Base-by-base conservation (phyloP, 2,113 vertebrate genomes). In the Brienomyrus brachyistius region DNA sequence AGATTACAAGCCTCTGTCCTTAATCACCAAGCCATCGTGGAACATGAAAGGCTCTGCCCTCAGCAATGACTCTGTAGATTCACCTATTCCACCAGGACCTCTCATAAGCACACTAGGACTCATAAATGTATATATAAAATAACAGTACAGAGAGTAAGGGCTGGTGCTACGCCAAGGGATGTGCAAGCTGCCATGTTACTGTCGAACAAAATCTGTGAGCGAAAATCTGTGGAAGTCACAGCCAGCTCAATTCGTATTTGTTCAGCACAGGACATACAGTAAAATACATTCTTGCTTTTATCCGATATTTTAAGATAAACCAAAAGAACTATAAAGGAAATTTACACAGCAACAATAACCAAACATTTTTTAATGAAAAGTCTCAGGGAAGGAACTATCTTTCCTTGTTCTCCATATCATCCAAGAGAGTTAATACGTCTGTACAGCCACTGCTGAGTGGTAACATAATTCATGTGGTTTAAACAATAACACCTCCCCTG, bases 131-230 rank as follows among this genome's bases (percentile, higher is more conserved):
- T 74, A 31, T 11, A 82, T 82, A 15, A 92, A 86, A 91, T 94
- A 91, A 93, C 77, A 89, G 93, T 93, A 94, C 92, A 92, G 90
- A 88, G 90, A 94, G 92, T 93, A 91, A 92, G 94, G 91, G 92
- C 89, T 91, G 19, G 27, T 40, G 17, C 23, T 35, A 40, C 21
- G n/a, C 11, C 31, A 93, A 94, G 93, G 93, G 93, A 80, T 35
- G 93, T 92, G 94, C 91, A 94, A 92, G 91, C 91, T 54, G 1
- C 89, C 90, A 90, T 92, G 47, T 88, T 31, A 93, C 47, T 56
- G 86, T n/a, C 2, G 8, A 54, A 43, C 27, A 21, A 84, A 62
- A 59, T 62, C 10, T 83, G 35, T 56, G 2, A 45, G 13, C 21
- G 10, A 59, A 47, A 21, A 59, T 84, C 15, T 54, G 54, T 43